Evolutionary conservation across 2,113 vertebrate species (phyloP), one percentile per base, ranked within the genome.

Genomic region (Charadrius vociferus): DNA sequence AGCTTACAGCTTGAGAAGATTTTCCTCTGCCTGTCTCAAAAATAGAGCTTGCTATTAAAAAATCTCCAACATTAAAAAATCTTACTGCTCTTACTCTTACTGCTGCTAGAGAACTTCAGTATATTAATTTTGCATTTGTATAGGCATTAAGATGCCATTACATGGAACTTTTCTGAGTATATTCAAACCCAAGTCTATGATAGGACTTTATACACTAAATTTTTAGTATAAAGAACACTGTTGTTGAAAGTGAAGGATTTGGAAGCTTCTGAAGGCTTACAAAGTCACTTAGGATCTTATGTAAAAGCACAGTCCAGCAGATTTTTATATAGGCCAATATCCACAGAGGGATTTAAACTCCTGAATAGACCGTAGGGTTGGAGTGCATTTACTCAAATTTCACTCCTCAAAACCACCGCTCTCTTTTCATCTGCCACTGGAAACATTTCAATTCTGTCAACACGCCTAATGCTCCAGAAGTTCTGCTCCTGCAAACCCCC

Each of bases 1-100:
- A 96, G 97, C 98, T 95, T 97, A 97, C 98, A 96, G 97, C 97
- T 96, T 96, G 95, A 82, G 95, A 96, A 96, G 88, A 77, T 83
- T 95, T 94, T 86, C 81, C 96, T 92, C 68, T 61, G 65, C 91
- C 90, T 96, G 91, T 90, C 90, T 94, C 95, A 94, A 89, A 95
- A 92, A 88, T 72, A 63, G 86, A 84, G 85, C 49, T 82, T 79
- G 85, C 70, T 81, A 58, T 34, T 68, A 53, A 68, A 96, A 52
- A 52, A 10, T 1, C 0, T 0, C 18, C 39, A 81, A 53, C 56
- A 85, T 68, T 75, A 68, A 90, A 70, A 86, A 72, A 16, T 24
- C 20, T 27, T 81, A 32, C 70, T 93, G 61, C 19, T 96, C 37
- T 75, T 79, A 80, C 63, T 73, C 52, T 67, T 34, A 22, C 70